A percentile compares a stretch with the other conserved stretches of the same genome.
Evolutionary conservation across 2,113 vertebrate genomes (phyloP).

Genomic region (Coptodon rendalli): DNA sequence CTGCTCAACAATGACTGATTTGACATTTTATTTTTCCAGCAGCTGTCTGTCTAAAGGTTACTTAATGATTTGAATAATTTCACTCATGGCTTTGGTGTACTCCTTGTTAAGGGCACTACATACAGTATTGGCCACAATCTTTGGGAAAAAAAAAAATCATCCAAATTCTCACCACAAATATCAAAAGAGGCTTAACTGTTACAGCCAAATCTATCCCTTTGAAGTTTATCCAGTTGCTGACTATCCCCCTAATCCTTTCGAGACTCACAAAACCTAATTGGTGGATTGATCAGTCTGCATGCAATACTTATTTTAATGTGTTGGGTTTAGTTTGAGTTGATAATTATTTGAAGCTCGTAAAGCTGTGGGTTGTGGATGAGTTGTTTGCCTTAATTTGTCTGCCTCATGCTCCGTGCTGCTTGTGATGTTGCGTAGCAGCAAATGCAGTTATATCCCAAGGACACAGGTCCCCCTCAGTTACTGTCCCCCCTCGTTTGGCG

Average conservation of each 20-base stretch:
- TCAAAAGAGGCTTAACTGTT: constrained; percentile 14
- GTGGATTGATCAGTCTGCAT: constrained; percentile 16
- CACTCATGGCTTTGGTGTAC: not conserved
- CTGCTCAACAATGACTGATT: not conserved
- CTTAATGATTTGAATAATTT: constrained; percentile 3
- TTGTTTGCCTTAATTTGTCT: not conserved
- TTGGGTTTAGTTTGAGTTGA: constrained; percentile 1
- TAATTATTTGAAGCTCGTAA: constrained; percentile 18
- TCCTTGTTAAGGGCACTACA: not conserved
- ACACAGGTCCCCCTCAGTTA: not conserved
- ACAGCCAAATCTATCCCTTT: constrained; percentile 22
- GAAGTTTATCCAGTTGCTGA: constrained; percentile 41
- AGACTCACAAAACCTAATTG: constrained; percentile 1
- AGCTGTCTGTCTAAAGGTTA: not conserved
- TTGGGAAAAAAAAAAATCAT: not conserved
- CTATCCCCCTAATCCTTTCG: constrained; percentile 7
- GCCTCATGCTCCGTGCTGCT: not conserved
- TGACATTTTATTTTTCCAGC: not conserved
- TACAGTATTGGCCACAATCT: not conserved
- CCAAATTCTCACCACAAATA: constrained; percentile 11
- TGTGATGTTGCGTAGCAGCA: not conserved
- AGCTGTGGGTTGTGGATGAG: not conserved
- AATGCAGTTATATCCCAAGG: constrained; percentile 12
- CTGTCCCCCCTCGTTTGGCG: not conserved
- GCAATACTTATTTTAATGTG: not conserved